phyloP scores from a whole-genome alignment of 64 coral and sea anemone species.

The Montipora cactus region DNA sequence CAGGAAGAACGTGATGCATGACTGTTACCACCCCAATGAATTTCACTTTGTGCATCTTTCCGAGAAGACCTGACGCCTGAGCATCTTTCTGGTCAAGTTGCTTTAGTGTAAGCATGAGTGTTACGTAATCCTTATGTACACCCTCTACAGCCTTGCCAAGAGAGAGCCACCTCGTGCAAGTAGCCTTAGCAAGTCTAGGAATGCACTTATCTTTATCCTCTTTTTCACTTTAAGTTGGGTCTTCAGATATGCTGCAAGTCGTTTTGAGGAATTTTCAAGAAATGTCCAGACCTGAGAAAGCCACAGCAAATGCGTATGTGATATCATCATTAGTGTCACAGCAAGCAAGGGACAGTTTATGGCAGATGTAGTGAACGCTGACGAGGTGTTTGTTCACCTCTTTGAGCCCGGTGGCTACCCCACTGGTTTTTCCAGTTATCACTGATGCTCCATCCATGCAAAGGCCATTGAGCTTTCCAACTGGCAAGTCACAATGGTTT shows the following conservation, averaged over 20 bases:
- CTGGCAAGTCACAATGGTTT: too few species aligned
- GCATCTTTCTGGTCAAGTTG: constrained; percentile 30
- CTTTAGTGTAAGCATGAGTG: constrained; percentile 49
- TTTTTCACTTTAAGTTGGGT: neutral
- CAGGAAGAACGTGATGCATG: constrained; percentile 42
- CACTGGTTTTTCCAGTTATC: constrained; percentile 63
- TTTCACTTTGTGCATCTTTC: constrained; percentile 59
- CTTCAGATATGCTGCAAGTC: constrained; percentile 9
- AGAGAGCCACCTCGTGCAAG: constrained; percentile 45
- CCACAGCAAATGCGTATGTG: neutral
- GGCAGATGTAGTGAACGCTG: constrained; percentile 18
- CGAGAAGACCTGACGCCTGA: constrained; percentile 38
- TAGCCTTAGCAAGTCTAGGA: constrained; percentile 30
- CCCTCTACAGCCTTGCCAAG: constrained; percentile 50
- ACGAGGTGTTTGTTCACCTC: constrained; percentile 43
- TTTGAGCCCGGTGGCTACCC: constrained; percentile 42
- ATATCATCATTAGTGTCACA: too few species aligned
- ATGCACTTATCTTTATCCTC: constrained; percentile 11
- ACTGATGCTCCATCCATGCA: constrained; percentile 64
- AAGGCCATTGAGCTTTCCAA: neutral
- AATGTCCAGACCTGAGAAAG: constrained; percentile 45
- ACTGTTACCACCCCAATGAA: constrained; percentile 66
- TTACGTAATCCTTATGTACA: constrained; percentile 38
- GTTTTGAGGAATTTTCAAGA: constrained; percentile 46
- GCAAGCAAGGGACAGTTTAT: neutral